Conservation (phyloP, 2,797 vertebrate species). For the Clarias platycephalus region DNA sequence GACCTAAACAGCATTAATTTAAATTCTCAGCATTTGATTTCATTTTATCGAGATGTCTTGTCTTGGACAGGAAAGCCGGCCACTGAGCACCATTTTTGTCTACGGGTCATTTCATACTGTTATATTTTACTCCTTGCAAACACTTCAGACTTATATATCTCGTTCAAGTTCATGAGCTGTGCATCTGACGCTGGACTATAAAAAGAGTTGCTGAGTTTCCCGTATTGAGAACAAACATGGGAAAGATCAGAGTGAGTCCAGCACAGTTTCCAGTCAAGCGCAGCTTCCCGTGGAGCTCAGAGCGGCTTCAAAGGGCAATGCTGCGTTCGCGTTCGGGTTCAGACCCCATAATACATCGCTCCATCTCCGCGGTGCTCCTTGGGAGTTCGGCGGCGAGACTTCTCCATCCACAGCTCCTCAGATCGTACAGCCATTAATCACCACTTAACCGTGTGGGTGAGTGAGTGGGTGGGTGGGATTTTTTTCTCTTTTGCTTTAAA, state of each 20-base stretch:
- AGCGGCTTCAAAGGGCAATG: conserved; percentile 47
- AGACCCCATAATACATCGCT: conserved; percentile 43
- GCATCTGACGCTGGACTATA: conserved; percentile 3
- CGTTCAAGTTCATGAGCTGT: not conserved
- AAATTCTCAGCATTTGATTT: not conserved
- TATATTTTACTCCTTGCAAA: not conserved
- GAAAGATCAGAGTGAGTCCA: conserved; percentile 40
- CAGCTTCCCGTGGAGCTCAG: conserved; percentile 34
- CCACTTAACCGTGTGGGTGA: conserved; percentile 70
- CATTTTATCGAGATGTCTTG: not conserved
- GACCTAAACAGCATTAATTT: not conserved
- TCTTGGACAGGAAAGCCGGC: not conserved
- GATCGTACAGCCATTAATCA: conserved; percentile 70
- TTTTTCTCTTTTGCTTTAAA: conserved; percentile 14
- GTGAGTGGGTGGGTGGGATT: conserved; percentile 55
- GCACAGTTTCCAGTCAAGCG: conserved; percentile 29
- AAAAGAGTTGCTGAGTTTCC: conserved; percentile 19
- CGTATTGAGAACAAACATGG: conserved; percentile 39
- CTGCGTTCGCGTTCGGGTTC: conserved; percentile 49
- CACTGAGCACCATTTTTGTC: not conserved
- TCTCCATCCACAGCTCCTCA: conserved; percentile 63
- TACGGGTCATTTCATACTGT: not conserved
- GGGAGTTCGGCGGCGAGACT: conserved; percentile 44
- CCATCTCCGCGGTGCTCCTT: conserved; percentile 33
- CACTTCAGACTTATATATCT: not conserved